phyloP scores from a whole-genome alignment of 1,140 invertebrate species.

The Cyrtorhinus lividipennis region DNA sequence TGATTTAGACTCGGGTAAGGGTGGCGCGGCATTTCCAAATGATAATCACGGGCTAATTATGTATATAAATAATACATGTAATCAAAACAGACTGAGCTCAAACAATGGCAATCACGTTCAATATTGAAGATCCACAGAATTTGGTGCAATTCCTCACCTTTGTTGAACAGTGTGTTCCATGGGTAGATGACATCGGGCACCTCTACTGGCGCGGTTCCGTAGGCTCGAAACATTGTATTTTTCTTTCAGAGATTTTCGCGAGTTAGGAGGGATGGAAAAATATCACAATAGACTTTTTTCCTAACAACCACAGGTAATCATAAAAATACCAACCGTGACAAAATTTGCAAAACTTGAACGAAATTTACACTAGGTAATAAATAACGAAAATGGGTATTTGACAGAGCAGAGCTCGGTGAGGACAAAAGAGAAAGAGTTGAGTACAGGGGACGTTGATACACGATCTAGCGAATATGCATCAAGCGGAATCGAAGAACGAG shows the following conservation, averaged over 20 bases:
- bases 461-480: not conserved
- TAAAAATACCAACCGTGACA: not conserved
- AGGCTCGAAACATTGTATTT: conserved; percentile 18
- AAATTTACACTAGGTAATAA: not conserved
- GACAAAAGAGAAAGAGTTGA: not conserved
- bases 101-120: not conserved
- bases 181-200: conserved; percentile 19
- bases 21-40: not conserved
- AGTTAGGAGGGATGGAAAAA: not conserved
- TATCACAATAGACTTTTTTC: not conserved
- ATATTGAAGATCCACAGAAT: not conserved
- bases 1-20: not conserved
- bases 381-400: no score
- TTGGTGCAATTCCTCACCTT: conserved; percentile 10
- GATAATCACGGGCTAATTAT: not conserved
- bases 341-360: not conserved
- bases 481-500: not conserved
- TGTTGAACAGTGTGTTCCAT: conserved; percentile 20
- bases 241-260: conserved; percentile 5
- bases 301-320: not conserved
- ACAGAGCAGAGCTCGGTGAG: not conserved
- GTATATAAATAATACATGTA: not conserved
- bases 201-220: conserved; percentile 19
- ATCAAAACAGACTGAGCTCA: not conserved
- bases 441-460: not conserved